Conservation (phyloP, 2,113 vertebrate species). For the Sphyrna mokarran region DNA sequence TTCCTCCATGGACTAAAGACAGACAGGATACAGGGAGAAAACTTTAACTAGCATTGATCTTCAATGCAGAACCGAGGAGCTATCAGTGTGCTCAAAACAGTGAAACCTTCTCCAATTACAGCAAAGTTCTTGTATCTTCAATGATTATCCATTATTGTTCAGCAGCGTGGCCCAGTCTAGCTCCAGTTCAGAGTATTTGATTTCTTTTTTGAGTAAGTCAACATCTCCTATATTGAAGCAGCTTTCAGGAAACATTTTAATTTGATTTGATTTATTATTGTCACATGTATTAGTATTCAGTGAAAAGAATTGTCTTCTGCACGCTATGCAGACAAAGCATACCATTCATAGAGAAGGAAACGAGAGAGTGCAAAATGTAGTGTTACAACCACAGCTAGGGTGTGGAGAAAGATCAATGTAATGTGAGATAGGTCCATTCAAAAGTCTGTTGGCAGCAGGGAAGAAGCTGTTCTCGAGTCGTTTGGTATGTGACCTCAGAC, state of each 20-base stretch:
- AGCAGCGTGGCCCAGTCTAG: neutral
- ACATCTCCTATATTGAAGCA: neutral
- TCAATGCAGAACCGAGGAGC: neutral
- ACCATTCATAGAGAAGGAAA: too few relatives aligned
- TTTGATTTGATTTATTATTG: too few relatives aligned
- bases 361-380: too few relatives aligned
- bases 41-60: slow-evolving; percentile 8
- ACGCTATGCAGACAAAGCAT: too few relatives aligned
- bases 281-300: too few relatives aligned
- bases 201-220: neutral
- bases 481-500: too few relatives aligned
- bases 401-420: too few relatives aligned
- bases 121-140: neutral
- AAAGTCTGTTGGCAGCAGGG: too few relatives aligned
- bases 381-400: too few relatives aligned
- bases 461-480: too few relatives aligned
- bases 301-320: too few relatives aligned
- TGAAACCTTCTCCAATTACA: neutral
- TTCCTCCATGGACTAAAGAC: neutral
- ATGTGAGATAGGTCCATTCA: too few relatives aligned
- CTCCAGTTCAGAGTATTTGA: neutral
- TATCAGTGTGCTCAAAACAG: neutral
- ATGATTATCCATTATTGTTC: neutral
- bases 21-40: neutral
- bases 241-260: neutral